These are phyloP conservation scores for Nasonia giraulti DNA, from an alignment of 1,140 invertebrate species.

Conservation along the genomic window DNA sequence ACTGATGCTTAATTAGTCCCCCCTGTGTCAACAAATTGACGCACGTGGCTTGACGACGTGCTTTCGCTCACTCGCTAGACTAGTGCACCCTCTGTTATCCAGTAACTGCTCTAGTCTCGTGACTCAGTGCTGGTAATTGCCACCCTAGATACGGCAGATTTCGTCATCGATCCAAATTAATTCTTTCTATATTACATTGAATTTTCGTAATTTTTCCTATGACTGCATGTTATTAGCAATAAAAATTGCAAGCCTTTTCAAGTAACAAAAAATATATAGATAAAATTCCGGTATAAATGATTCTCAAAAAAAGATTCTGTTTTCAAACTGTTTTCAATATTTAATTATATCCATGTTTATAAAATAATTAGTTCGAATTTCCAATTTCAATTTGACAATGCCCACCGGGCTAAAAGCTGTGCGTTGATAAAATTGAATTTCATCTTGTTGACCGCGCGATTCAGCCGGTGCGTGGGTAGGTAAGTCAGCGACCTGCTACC, in stretches of 20 bases:
- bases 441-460: not conserved
- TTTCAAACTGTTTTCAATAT: too few relatives aligned
- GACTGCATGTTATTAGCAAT: not conserved
- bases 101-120: not conserved
- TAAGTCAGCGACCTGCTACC: not conserved
- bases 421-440: not conserved
- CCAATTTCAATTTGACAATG: too few relatives aligned
- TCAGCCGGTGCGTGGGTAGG: not conserved
- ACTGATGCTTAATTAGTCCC: constrained; percentile 21
- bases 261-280: not conserved
- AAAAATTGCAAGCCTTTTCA: not conserved
- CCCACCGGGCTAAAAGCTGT: not conserved
- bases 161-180: not conserved
- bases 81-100: constrained; percentile 35
- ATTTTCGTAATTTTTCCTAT: too few relatives aligned
- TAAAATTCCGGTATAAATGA: too few relatives aligned
- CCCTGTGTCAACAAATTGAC: constrained; percentile 41
- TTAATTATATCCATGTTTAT: too few relatives aligned
- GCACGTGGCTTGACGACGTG: constrained; percentile 27
- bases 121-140: not conserved
- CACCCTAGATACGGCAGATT: constrained; percentile 2
- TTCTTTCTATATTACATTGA: too few relatives aligned
- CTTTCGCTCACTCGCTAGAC: not conserved
- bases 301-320: too few relatives aligned
- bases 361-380: too few relatives aligned